Percentiles rank a stretch among this genome's conserved stretches.
Conservation (phyloP, 2,113 vertebrate species). For the Pelvicachromis taeniatus region DNA sequence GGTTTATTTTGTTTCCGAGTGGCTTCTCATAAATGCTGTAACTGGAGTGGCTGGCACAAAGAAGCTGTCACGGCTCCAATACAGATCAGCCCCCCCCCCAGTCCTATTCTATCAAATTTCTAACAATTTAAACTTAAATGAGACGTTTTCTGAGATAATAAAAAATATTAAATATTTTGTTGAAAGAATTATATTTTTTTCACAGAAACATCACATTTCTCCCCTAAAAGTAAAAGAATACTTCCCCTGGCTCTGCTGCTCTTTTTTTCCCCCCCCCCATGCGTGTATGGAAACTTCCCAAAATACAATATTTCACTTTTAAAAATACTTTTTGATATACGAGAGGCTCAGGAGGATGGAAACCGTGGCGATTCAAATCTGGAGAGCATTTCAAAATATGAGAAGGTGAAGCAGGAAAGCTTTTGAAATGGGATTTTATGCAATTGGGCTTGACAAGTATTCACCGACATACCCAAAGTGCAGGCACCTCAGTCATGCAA, state of each 20-base stretch:
- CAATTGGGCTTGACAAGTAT: conserved; percentile 60
- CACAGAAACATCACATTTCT: not conserved
- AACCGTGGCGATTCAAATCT: conserved; percentile 31
- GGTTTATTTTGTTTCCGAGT: not conserved
- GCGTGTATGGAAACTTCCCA: conserved; percentile 35
- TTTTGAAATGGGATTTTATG: conserved; percentile 37
- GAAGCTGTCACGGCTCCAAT: not conserved
- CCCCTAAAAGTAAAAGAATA: not conserved
- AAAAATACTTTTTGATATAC: conserved; percentile 66
- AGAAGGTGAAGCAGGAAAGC: conserved; percentile 49
- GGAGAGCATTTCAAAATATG: conserved; percentile 54
- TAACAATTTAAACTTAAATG: not conserved
- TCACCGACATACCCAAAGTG: conserved; percentile 34
- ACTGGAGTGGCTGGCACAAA: not conserved
- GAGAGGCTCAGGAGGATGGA: conserved; percentile 51
- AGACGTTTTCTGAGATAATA: not conserved
- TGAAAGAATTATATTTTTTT: conserved; percentile 19
- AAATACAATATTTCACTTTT: conserved; percentile 49
- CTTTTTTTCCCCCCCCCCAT: conserved; percentile 13
- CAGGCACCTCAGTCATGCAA: conserved; percentile 49
- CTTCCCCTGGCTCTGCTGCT: conserved; percentile 33
- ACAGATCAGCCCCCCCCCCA: not conserved
- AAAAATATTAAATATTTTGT: not conserved
- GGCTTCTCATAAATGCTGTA: not conserved
- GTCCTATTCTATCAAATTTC: not conserved